phyloP scores from a whole-genome alignment of 2,113 vertebrate genomes.

The Cheirogaleus medius region DNA sequence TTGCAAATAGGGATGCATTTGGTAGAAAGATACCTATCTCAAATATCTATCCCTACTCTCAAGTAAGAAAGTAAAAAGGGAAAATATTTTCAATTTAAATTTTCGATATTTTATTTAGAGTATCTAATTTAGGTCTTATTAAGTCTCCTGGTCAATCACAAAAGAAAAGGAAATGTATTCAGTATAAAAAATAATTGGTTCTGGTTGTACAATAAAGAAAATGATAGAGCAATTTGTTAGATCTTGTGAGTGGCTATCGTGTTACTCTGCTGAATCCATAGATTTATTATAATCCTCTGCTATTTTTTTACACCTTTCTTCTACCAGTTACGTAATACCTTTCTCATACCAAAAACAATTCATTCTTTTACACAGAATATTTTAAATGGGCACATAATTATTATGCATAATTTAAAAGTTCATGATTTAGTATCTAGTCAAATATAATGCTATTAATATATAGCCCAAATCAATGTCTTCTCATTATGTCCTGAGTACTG shows the following conservation, averaged over 20 bases:
- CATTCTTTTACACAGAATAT: background rate
- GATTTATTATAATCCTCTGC: background rate
- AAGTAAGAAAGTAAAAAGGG: background rate
- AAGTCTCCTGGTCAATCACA: constrained; percentile 38
- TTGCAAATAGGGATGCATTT: background rate
- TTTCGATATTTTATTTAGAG: constrained; percentile 1
- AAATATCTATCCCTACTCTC: background rate
- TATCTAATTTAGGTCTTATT: background rate
- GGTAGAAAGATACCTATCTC: background rate
- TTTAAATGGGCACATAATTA: background rate
- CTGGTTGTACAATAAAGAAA: constrained; percentile 50
- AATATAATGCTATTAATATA: background rate
- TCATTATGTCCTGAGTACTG: background rate
- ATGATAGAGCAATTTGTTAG: constrained; percentile 11
- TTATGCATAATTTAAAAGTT: background rate
- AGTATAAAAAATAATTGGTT: constrained; percentile 41
- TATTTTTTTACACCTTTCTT: constrained; percentile 43
- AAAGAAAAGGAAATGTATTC: constrained; percentile 54
- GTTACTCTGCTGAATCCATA: constrained; percentile 7
- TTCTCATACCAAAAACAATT: constrained; percentile 45
- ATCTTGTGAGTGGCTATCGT: background rate
- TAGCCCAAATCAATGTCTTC: background rate
- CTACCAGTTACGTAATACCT: background rate
- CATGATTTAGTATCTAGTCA: background rate
- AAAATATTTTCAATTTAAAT: constrained; percentile 20